These are phyloP conservation scores for Aplochiton taeniatus DNA, from an alignment of 2,797 vertebrate species.

Conservation along the genomic window DNA sequence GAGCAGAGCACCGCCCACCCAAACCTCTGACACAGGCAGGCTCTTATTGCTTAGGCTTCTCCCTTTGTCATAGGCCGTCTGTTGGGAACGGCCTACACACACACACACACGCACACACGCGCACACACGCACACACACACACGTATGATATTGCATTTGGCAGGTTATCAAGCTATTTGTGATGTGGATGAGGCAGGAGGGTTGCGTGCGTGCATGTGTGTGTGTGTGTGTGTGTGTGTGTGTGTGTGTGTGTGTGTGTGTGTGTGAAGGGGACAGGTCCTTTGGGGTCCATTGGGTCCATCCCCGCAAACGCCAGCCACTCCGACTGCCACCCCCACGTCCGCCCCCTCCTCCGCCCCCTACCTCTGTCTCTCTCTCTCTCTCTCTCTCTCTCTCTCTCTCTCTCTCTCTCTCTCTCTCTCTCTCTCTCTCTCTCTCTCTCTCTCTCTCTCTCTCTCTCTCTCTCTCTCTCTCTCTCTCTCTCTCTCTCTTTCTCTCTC, in stretches of 20 bases:
- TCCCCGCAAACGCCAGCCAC: slow-evolving; percentile 30
- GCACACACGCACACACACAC: too few species aligned
- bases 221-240: slow-evolving; percentile 32
- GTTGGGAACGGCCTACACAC: slow-evolving; percentile 60
- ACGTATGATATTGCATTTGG: slow-evolving; percentile 65
- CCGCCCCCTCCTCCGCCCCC: slow-evolving; percentile 25
- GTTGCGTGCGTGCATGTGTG: slow-evolving; percentile 29
- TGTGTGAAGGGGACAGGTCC: slow-evolving; percentile 58
- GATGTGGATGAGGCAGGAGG: slow-evolving; percentile 47
- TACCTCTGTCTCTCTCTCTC: too few species aligned
- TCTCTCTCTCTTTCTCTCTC: slow-evolving; percentile 37
- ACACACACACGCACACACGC: too few species aligned
- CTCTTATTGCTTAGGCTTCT: slow-evolving; percentile 58
- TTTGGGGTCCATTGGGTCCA: slow-evolving; percentile 56
- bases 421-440: slow-evolving; percentile 32
- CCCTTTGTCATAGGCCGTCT: slow-evolving; percentile 58
- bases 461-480: background rate
- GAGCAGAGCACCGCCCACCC: slow-evolving; percentile 1
- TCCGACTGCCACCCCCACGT: slow-evolving; percentile 20
- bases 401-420: slow-evolving; percentile 31
- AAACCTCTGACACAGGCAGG: slow-evolving; percentile 35
- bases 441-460: too few species aligned
- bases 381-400: background rate
- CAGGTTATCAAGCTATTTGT: slow-evolving; percentile 34
- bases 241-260: slow-evolving; percentile 13